Conservation (phyloP, 1,140 invertebrate species). For the Cydia fagiglandana region DNA sequence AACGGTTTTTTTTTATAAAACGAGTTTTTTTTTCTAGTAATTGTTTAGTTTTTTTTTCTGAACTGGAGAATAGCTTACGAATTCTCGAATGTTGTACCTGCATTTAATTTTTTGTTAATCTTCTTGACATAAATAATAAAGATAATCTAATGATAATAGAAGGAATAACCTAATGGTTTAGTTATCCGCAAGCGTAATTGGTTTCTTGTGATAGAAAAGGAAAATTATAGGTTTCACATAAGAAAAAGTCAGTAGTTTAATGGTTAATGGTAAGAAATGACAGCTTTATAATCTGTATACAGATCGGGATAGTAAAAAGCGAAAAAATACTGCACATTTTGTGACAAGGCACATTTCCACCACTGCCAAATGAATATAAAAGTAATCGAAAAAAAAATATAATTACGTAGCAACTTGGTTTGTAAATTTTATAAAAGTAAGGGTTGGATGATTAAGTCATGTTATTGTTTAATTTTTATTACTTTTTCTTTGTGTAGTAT, state of each 20-base stretch:
- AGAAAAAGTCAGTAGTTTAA: constrained; percentile 74
- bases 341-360: constrained; percentile 80
- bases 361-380: constrained; percentile 74
- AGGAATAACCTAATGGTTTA: constrained; percentile 42
- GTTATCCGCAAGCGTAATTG: constrained; percentile 65
- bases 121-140: constrained; percentile 75
- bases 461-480: constrained; percentile 75
- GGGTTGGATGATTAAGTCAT: constrained; percentile 72
- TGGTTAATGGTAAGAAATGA: constrained; percentile 65
- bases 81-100: constrained; percentile 81
- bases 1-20: constrained; percentile 65
- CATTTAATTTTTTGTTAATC: constrained; percentile 78
- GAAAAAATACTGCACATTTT: constrained; percentile 60
- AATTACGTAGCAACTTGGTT: constrained; percentile 62
- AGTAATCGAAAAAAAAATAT: constrained; percentile 50
- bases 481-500: constrained; percentile 73
- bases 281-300: constrained; percentile 74
- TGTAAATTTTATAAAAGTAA: constrained; percentile 72
- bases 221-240: constrained; percentile 62
- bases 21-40: constrained; percentile 73
- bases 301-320: constrained; percentile 55
- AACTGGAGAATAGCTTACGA: constrained; percentile 72
- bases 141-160: constrained; percentile 56
- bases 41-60: constrained; percentile 70
- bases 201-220: constrained; percentile 52